These are phyloP conservation scores for Sylvilagus floridanus DNA, from an alignment of 2,797 vertebrate genomes.

Conservation along the genomic window DNA sequence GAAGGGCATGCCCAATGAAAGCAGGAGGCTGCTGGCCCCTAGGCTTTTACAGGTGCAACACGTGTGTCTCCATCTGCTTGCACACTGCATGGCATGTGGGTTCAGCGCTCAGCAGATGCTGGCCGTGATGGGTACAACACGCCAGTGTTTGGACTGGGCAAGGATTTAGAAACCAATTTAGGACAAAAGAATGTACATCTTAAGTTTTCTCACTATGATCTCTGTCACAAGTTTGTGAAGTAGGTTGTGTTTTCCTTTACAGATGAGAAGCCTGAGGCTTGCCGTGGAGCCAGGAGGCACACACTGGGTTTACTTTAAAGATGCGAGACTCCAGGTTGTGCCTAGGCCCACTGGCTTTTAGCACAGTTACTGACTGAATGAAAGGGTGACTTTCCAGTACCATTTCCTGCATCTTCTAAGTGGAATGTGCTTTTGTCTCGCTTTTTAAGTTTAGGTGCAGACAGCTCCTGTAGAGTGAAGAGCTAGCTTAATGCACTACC, in stretches of 20 bases:
- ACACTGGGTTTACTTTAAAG: neutral
- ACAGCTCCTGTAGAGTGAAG: neutral
- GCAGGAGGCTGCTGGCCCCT: neutral
- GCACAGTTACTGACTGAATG: neutral
- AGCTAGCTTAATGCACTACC: neutral
- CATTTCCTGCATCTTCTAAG: neutral
- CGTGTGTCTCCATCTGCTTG: neutral
- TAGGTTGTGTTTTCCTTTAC: neutral
- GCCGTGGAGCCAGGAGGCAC: too few species aligned
- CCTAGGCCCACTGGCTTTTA: neutral
- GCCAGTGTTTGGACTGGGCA: neutral
- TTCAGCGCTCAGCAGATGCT: neutral
- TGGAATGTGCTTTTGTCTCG: neutral
- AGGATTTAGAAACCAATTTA: neutral
- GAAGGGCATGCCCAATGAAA: neutral
- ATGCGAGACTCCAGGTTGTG: neutral
- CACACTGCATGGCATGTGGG: neutral
- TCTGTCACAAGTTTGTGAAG: neutral
- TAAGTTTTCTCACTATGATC: neutral
- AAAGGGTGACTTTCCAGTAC: slow-evolving; percentile 13
- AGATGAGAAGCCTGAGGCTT: neutral
- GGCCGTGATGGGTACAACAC: too few species aligned
- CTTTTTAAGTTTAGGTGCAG: slow-evolving; percentile 22
- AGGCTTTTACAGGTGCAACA: neutral
- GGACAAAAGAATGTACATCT: neutral